Conservation (phyloP, 2,113 vertebrate genomes). For the Lathamus discolor region DNA sequence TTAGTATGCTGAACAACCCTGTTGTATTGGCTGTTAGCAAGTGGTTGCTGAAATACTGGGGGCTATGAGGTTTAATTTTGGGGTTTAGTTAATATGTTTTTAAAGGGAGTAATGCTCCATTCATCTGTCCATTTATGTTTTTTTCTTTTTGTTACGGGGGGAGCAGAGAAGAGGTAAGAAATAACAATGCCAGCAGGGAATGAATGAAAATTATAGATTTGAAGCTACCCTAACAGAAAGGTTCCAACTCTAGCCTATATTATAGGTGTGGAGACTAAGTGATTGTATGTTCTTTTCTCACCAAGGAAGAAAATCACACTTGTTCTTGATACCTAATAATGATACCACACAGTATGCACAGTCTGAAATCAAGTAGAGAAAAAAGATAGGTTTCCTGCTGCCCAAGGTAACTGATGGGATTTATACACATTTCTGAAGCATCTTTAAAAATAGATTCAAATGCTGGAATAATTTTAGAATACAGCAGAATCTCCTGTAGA, state of each 20-base stretch:
- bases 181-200: slow-evolving; percentile 23
- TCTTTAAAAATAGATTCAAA: slow-evolving; percentile 3
- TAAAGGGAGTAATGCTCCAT: not conserved
- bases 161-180: not conserved
- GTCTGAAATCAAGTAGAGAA: slow-evolving; percentile 54
- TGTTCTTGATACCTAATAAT: slow-evolving; percentile 34
- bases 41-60: not conserved
- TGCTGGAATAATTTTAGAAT: not conserved
- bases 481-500: not conserved
- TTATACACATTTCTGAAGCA: not conserved
- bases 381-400: slow-evolving; percentile 31
- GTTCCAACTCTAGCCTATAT: slow-evolving; percentile 10
- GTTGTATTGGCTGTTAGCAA: not conserved
- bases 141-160: not conserved
- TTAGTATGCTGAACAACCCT: not conserved
- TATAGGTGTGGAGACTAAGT: slow-evolving; percentile 31
- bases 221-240: not conserved
- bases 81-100: not conserved
- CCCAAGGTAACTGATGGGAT: not conserved
- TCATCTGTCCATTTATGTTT: not conserved
- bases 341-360: slow-evolving; percentile 10
- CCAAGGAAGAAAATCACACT: slow-evolving; percentile 56
- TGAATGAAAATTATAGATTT: slow-evolving; percentile 36
- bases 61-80: not conserved
- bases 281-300: slow-evolving; percentile 65